Evolutionary conservation across 2,113 vertebrate genomes (phyloP).

Genomic region (Hoplias malabaricus): DNA sequence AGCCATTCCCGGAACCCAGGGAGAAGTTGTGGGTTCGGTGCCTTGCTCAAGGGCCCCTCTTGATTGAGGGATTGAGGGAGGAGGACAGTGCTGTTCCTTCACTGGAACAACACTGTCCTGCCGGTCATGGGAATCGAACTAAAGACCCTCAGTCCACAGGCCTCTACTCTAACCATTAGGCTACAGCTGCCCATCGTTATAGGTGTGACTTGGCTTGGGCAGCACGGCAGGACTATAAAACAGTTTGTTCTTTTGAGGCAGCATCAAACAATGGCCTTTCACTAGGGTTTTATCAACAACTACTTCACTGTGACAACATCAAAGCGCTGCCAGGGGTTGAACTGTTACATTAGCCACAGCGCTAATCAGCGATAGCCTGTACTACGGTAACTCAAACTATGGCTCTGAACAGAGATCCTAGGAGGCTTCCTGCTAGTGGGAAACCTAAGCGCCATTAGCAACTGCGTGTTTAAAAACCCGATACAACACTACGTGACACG

Average conservation of each 20-base stretch:
- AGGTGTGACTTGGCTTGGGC: no score
- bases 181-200: no score
- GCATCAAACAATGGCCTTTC: neutral
- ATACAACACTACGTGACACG: constrained; percentile 26
- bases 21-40: no score
- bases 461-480: constrained; percentile 18
- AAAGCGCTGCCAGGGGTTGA: constrained; percentile 19
- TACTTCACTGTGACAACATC: constrained; percentile 23
- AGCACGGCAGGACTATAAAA: neutral
- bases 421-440: neutral
- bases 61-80: no score
- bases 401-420: constrained; percentile 29
- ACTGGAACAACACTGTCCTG: no score
- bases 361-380: constrained; percentile 9
- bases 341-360: constrained; percentile 12
- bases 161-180: no score
- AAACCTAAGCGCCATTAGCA: constrained; percentile 29
- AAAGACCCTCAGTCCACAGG: no score
- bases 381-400: constrained; percentile 18
- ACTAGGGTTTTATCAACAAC: neutral
- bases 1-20: no score
- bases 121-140: no score
- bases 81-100: no score
- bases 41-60: no score
- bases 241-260: neutral